These are phyloP conservation scores for Chironomus riparius DNA, from an alignment of 2,888 invertebrate species.

Conservation along the genomic window DNA sequence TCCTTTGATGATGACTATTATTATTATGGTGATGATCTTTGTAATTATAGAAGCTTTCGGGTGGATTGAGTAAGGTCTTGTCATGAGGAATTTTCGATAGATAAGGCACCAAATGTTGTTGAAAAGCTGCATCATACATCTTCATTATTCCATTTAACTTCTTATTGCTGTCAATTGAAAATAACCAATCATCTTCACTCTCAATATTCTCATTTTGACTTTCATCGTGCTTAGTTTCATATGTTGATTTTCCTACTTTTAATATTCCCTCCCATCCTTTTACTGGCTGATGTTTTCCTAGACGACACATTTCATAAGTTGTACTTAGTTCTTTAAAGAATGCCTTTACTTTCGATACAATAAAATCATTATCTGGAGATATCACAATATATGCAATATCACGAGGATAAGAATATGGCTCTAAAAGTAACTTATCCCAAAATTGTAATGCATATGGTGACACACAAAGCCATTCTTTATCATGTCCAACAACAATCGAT, in stretches of 20 bases:
- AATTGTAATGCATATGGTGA: constrained; percentile 91
- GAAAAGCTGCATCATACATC: constrained; percentile 75
- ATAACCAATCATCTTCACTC: constrained; percentile 79
- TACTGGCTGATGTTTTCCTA: constrained; percentile 89
- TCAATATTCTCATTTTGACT: constrained; percentile 36
- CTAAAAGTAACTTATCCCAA: constrained; percentile 95
- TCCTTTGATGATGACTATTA: constrained; percentile 39
- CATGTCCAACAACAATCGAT: constrained; percentile 85
- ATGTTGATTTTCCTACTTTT: constrained; percentile 42
- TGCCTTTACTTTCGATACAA: constrained; percentile 64
- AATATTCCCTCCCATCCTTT: constrained; percentile 80
- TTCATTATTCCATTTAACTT: constrained; percentile 73
- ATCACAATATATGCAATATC: constrained; percentile 94
- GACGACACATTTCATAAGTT: constrained; percentile 87
- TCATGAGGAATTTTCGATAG: constrained; percentile 66
- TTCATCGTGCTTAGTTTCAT: constrained; percentile 35
- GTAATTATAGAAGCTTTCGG: constrained; percentile 43
- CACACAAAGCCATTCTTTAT: constrained; percentile 88
- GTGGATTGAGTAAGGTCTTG: constrained; percentile 59
- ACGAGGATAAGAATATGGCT: constrained; percentile 90
- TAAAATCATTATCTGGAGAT: constrained; percentile 82
- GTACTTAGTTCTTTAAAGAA: constrained; percentile 91
- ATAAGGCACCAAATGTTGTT: constrained; percentile 67
- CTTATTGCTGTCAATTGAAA: constrained; percentile 62
- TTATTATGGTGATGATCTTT: constrained; percentile 28